A percentile compares a stretch with the other conserved stretches of the same genome.
phyloP scores from a whole-genome alignment of 2,113 vertebrate species.

The Apteryx mantelli region DNA sequence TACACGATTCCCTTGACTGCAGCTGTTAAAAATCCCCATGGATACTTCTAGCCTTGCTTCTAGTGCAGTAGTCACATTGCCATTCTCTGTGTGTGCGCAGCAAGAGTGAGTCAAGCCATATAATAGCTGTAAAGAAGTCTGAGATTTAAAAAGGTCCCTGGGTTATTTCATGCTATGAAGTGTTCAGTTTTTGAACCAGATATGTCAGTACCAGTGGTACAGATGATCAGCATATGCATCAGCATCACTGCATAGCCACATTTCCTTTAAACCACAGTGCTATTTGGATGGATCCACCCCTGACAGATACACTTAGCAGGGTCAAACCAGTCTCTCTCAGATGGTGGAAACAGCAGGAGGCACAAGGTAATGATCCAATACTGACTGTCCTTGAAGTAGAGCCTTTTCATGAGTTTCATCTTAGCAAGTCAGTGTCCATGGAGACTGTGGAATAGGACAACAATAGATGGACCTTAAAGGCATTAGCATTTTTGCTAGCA shows the following conservation, averaged over 20 bases:
- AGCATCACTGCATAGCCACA: not conserved
- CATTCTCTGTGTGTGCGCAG: slow-evolving; percentile 3
- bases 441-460: slow-evolving; percentile 2
- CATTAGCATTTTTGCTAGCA: slow-evolving; percentile 23
- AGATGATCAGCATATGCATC: not conserved
- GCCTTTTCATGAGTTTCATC: slow-evolving; percentile 13
- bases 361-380: not conserved
- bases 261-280: not conserved
- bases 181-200: slow-evolving; percentile 36
- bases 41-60: slow-evolving; percentile 10
- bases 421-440: slow-evolving; percentile 14
- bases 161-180: slow-evolving; percentile 32
- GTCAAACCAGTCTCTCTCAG: slow-evolving; percentile 5
- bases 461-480: slow-evolving; percentile 19
- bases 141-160: slow-evolving; percentile 42
- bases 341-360: slow-evolving; percentile 20
- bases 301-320: not conserved
- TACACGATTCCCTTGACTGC: not conserved
- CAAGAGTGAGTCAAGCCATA: slow-evolving; percentile 12
- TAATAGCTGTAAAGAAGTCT: not conserved
- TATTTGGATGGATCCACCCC: not conserved
- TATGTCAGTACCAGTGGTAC: slow-evolving; percentile 26
- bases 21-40: slow-evolving; percentile 19
- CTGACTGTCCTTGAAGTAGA: slow-evolving; percentile 29
- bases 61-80: not conserved